phyloP scores from a whole-genome alignment of 2,888 invertebrate species.

The Apamea crenata region DNA sequence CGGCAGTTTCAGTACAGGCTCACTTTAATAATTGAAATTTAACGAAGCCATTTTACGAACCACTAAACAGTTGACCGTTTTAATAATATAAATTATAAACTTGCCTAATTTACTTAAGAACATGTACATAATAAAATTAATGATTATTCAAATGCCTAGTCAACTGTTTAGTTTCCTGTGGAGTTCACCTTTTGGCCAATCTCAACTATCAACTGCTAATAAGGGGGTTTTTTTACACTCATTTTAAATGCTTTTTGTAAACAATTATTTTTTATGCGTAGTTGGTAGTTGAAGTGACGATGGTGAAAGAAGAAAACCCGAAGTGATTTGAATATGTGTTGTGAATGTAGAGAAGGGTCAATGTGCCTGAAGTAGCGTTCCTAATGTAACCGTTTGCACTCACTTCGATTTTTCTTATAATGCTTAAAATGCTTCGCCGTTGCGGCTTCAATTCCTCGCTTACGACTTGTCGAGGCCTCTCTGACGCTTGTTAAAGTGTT shows the following conservation, averaged over 20 bases:
- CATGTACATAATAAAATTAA: slow-evolving; percentile 32
- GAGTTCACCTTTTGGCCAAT: slow-evolving; percentile 82
- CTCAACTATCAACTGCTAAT: slow-evolving; percentile 88
- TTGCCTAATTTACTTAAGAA: slow-evolving; percentile 52
- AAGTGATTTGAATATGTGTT: slow-evolving; percentile 72
- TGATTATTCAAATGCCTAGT: slow-evolving; percentile 55
- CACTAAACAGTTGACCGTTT: slow-evolving; percentile 82
- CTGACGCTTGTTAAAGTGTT: slow-evolving; percentile 88
- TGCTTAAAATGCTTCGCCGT: slow-evolving; percentile 88
- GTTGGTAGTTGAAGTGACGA: slow-evolving; percentile 89
- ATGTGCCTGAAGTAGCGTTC: neutral
- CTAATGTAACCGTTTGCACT: slow-evolving; percentile 59
- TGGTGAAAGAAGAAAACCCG: slow-evolving; percentile 85
- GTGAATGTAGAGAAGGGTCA: neutral
- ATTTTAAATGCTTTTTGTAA: slow-evolving; percentile 80
- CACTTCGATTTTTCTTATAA: slow-evolving; percentile 84
- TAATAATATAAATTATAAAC: slow-evolving; percentile 21
- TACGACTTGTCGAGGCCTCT: slow-evolving; percentile 87
- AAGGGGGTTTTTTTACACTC: slow-evolving; percentile 85
- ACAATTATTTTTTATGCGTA: slow-evolving; percentile 81
- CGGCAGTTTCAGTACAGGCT: slow-evolving; percentile 87
- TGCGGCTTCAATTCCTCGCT: slow-evolving; percentile 89
- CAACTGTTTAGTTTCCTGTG: slow-evolving; percentile 82
- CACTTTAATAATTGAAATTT: slow-evolving; percentile 79
- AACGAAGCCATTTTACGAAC: slow-evolving; percentile 85